phyloP scores from a whole-genome alignment of 2,113 vertebrate genomes.

The Chelonoidis abingdonii region DNA sequence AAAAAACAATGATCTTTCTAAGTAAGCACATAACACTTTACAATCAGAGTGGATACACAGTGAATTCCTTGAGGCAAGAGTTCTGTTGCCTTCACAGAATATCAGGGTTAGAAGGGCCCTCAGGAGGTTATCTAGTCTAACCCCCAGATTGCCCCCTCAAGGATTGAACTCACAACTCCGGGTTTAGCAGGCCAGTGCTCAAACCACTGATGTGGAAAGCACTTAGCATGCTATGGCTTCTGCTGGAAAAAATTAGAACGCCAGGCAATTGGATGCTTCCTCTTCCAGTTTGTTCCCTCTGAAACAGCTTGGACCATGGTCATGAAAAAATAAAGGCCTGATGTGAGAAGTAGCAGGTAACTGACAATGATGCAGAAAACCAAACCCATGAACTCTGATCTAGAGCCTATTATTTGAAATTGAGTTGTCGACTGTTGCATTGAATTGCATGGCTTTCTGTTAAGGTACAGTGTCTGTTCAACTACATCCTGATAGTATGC shows the following conservation, averaged over 20 bases:
- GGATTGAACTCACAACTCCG: too few species aligned
- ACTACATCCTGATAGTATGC: not conserved
- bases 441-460: not conserved
- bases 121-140: too few species aligned
- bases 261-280: rapidly evolving
- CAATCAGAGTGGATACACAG: not conserved
- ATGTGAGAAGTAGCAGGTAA: too few species aligned
- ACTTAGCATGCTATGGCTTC: not conserved
- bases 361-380: not conserved
- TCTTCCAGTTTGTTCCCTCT: rapidly evolving
- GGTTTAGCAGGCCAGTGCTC: too few species aligned
- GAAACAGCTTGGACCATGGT: too few species aligned
- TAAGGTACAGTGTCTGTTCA: not conserved
- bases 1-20: rapidly evolving
- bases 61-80: rapidly evolving
- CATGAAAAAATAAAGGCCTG: not conserved
- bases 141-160: too few species aligned
- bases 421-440: rapidly evolving
- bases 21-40: not conserved
- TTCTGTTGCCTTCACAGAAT: not conserved
- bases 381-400: not conserved
- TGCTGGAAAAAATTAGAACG: rapidly evolving
- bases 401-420: not conserved
- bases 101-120: too few species aligned
- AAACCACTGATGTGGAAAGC: not conserved